Evolutionary conservation across 2,797 vertebrate species (phyloP), one percentile per base, ranked within the genome.

Genomic region (Mastacembelus armatus): DNA sequence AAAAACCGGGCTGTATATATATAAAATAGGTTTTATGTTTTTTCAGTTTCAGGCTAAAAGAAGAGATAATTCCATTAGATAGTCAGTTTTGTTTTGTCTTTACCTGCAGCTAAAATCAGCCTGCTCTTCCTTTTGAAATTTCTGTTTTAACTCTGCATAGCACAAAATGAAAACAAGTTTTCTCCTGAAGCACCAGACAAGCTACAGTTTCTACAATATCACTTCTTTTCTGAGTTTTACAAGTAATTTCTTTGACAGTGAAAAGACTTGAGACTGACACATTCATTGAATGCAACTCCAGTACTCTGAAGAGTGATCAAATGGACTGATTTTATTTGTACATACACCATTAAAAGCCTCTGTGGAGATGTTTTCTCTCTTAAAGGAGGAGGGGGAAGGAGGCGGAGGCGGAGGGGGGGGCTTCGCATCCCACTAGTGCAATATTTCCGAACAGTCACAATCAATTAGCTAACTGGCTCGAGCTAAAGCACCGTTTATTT

Each of bases 391-490:
- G 47, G 1, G 24, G 26, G 1, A 16, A 2, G 26, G 50, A 22
- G 1, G 42, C 1, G n/a, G n/a, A n/a, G n/a, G n/a, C n/a, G n/a
- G n/a, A n/a, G n/a, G n/a, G n/a, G n/a, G n/a, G n/a, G 1, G 22
- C 38, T 54, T 73, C 14, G 19, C 65, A 78, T 84, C 81, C 36
- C 59, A 8, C 75, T 62, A 32, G 56, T 69, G 71, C 67, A 63
- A 2, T 75, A 75, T 88, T 81, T 74, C 85, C 77, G 87, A 89
- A 89, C 84, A 83, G 88, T 90, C 91, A 78, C 86, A 88, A 87
- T 92, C 88, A 92, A 93, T 94, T 94, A 93, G 82, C 72, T 54
- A 80, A 79, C 66, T 50, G 73, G 64, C 77, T 83, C 75, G 2
- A 38, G 60, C 65, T 66, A 60, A 81, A 85, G 79, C 70, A 24